Evolutionary conservation across 2,888 invertebrate genomes (phyloP).

Genomic region (Cosmia pyralina): DNA sequence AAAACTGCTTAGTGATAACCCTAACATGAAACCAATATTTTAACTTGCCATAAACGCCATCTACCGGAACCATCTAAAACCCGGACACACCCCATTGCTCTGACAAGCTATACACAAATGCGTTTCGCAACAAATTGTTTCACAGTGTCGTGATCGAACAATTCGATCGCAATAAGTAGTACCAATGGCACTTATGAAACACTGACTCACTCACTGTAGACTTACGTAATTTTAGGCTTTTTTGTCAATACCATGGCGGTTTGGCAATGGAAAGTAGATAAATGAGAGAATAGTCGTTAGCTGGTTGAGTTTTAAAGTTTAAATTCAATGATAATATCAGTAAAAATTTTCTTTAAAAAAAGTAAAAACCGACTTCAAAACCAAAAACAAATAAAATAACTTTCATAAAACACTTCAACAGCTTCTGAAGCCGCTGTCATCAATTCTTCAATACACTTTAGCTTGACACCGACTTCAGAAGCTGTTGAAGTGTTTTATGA

Average conservation of each 20-base stretch:
- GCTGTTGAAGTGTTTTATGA: too few relatives aligned
- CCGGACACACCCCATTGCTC: slow-evolving; percentile 7
- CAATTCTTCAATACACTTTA: too few relatives aligned
- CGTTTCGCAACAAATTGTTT: slow-evolving; percentile 51
- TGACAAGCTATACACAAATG: slow-evolving; percentile 10
- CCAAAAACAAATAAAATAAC: too few relatives aligned
- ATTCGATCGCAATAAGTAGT: slow-evolving; percentile 54
- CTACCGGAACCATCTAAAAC: not conserved
- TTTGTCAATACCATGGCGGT: slow-evolving; percentile 20
- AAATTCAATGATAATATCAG: too few relatives aligned
- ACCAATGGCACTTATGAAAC: slow-evolving; percentile 50
- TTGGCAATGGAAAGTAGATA: slow-evolving; percentile 40
- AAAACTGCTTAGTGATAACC: too few relatives aligned
- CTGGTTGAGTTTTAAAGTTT: not conserved
- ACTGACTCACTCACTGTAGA: slow-evolving; percentile 50
- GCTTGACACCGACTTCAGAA: too few relatives aligned
- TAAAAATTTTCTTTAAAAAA: too few relatives aligned
- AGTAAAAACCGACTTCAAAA: too few relatives aligned
- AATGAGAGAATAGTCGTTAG: not conserved
- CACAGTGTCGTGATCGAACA: slow-evolving; percentile 52
- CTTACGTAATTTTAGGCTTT: slow-evolving; percentile 53
- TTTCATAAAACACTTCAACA: too few relatives aligned
- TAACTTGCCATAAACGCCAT: slow-evolving; percentile 6
- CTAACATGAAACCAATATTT: not conserved
- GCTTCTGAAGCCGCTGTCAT: too few relatives aligned